Evolutionary conservation across 1,140 invertebrate species (phyloP), one percentile per base, ranked within the genome.

Genomic region (Limonius californicus): DNA sequence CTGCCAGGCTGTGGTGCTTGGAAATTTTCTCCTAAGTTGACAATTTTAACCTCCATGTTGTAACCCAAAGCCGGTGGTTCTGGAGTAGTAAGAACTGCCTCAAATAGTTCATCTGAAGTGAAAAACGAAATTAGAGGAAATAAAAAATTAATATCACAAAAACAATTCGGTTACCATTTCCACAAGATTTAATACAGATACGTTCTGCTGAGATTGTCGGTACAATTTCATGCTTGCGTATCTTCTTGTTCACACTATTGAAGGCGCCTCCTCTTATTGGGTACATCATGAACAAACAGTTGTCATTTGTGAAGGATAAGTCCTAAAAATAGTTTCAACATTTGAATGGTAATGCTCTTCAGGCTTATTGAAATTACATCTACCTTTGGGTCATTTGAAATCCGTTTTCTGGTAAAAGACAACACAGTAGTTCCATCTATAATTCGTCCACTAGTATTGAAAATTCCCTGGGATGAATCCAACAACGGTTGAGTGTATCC

Each of bases 271-370:
- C 94, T 73, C 88, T 86, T 0, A 91, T 84, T 0, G 91, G 89
- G 80, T 93, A 97, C 83, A 96, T 89, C 74, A 97, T 83, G 77
- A 94, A 95, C 1, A 91, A 77, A 73, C 94, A 97, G 53, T 88
- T 81, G 4, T 87, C 85, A 68, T 94, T 87, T 0, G 88, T 88
- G 76, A 97, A 94, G 20, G 88, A 86, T 23, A 94, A 77, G 76
- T 96, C 93, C 81, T 85, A 76, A 15, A 39, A 58, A 74, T 59
- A 64, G 43, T 50, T 57, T 16, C 9, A 14, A n/a, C n/a, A n/a
- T n/a, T n/a, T n/a, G n/a, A n/a, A n/a, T n/a, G n/a, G n/a, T n/a
- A n/a, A n/a, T n/a, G n/a, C n/a, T n/a, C n/a, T n/a, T 35, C n/a
- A n/a, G n/a, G n/a, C 8, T 35, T 35, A 35, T 8, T 35, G 32